These are phyloP conservation scores for Enchytraeus crypticus DNA, from an alignment of 2,888 invertebrate species.

Conservation along the genomic window DNA sequence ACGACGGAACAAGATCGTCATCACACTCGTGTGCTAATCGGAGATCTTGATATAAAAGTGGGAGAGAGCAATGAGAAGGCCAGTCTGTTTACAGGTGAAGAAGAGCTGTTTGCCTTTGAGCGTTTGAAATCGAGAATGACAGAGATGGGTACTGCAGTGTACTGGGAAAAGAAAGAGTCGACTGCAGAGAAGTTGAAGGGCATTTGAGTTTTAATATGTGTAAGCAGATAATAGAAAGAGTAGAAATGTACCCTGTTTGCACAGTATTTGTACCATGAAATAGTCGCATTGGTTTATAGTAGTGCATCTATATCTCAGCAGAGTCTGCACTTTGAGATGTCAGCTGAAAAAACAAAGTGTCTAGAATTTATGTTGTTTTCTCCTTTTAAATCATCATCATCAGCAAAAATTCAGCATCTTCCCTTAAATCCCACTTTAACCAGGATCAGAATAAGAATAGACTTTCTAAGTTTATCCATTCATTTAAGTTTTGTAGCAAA, in stretches of 20 bases:
- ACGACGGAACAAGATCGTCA: conserved; percentile 56
- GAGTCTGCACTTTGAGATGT: no score
- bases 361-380: no score
- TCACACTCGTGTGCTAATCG: conserved; percentile 69
- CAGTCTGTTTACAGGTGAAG: conserved; percentile 89
- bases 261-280: not conserved
- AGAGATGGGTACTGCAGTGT: conserved; percentile 91
- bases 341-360: no score
- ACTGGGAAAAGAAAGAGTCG: conserved; percentile 59
- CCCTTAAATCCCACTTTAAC: no score
- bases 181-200: not conserved
- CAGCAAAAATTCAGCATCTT: no score
- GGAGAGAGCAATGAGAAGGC: conserved; percentile 61
- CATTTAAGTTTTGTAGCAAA: no score
- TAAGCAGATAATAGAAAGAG: not conserved
- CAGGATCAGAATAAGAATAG: no score
- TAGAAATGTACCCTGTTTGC: not conserved
- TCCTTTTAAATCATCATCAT: no score
- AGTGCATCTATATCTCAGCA: no score
- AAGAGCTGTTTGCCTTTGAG: conserved; percentile 93
- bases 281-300: no score
- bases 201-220: not conserved
- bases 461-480: no score
- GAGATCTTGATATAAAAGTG: conserved; percentile 73
- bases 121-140: conserved; percentile 82